phyloP scores from a whole-genome alignment of 2,113 vertebrate species.

The Phoenicopterus ruber region DNA sequence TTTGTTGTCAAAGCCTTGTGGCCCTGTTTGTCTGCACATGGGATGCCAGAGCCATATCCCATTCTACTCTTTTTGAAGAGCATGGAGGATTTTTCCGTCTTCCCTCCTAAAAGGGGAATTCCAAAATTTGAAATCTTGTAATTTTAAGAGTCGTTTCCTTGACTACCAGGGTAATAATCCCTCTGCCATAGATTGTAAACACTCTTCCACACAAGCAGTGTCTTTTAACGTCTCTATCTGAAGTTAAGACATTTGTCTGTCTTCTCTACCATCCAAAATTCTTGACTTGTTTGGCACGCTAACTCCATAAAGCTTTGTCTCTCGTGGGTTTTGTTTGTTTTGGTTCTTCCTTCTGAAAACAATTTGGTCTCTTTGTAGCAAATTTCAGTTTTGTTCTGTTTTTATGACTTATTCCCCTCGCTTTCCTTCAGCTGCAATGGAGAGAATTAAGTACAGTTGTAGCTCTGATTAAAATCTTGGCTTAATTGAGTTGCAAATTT shows the following conservation, averaged over 20 bases:
- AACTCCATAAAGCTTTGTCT: neutral
- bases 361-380: neutral
- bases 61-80: neutral
- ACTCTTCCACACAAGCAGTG: neutral
- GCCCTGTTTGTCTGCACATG: neutral
- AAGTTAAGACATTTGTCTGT: neutral
- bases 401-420: neutral
- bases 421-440: neutral
- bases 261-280: neutral
- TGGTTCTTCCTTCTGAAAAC: conserved; percentile 5
- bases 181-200: neutral
- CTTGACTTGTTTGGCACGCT: neutral
- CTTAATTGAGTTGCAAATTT: conserved; percentile 41
- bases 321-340: conserved; percentile 9
- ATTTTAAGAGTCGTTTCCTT: neutral
- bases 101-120: neutral
- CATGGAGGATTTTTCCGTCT: neutral
- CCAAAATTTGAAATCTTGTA: neutral
- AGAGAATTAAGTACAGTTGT: conserved; percentile 26
- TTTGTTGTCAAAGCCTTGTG: neutral
- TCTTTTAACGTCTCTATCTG: neutral
- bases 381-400: neutral
- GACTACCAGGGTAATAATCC: neutral
- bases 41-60: neutral
- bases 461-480: conserved; percentile 20